Base-by-base conservation (phyloP, 2,797 vertebrate species). In the Micropoecilia bifurca region DNA sequence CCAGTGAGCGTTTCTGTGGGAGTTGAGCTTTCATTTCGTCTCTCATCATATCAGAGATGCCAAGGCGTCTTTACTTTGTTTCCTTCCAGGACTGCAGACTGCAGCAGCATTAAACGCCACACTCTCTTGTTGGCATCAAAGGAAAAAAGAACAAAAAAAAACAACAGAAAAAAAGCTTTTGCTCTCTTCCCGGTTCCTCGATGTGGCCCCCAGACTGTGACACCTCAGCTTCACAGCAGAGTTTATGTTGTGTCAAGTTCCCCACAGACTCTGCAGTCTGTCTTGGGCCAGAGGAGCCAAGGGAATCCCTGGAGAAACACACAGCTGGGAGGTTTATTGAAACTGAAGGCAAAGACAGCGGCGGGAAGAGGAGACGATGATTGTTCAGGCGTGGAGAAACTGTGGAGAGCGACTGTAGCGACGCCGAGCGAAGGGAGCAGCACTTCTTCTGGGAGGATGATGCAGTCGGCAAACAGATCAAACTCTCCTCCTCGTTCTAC, bases 281-380 rank as follows among this genome's bases (percentile, higher is more conserved):
- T 94, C 92, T 93, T 85, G 88, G 90, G 90, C 88, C 91, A 82
- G 69, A 88, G 91, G 84, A 91, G 82, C 77, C 46, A 75, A 82
- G 91, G 91, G 89, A 93, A 90, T 94, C 94, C 94, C 94, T 92
- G 86, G 94, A 94, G 94, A 90, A 93, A 87, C 85, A 88, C 84
- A 84, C 91, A 91, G 88, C 93, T 93, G 92, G 89, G 90, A 92
- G 91, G 88, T 91, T 71, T 92, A 94, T 93, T 95, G 90, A 89
- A 93, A 93, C 88, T 91, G 89, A 93, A 93, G 88, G 89, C 36
- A 89, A 81, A 88, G 89, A 89, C 76, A 88, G 87, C 69, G 75
- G 10, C 14, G 76, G 74, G 71, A 82, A 85, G 75, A 88, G 83
- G 77, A 75, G 77, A 74, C 75, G 80, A 77, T 63, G 80, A 77